Base-by-base conservation (phyloP, 2,797 vertebrate species). In the Diglossa cyanea region DNA sequence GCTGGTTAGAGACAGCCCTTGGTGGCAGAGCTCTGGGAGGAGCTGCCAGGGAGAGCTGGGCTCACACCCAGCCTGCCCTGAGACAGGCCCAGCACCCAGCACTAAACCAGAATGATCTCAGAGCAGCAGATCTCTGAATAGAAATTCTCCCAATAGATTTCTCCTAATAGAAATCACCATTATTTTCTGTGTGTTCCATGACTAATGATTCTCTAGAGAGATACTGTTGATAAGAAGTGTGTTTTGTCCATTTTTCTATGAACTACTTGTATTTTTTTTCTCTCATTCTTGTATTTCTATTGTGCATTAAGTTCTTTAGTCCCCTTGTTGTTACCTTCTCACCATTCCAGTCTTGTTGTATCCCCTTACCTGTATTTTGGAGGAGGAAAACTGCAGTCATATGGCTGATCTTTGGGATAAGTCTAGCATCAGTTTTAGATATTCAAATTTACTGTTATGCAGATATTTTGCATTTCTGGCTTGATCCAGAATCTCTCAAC, bases 1-100 rank as follows among this genome's bases (percentile, higher is more conserved):
- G 28, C 3, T 0, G 4, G 63, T 7, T 4, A 2, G 4, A 10
- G 42, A 4, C 7, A 0, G 8, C 8, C 0, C 17, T 54, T 3
- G 39, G n/a, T 23, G 72, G 1, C 44, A 14, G 17, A 63, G 51
- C 79, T 33, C 20, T 13, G 65, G 7, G 20, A 47, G 65, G 65
- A 51, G 51, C n/a, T 51, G 39, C 33, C 65, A 6, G 30, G 45
- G 25, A 15, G 33, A 5, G 39, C 86, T 50, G 48, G 39, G 28
- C 28, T 84, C 33, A 7, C 53, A 4, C 10, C 24, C 14, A 1
- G 1, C 42, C 55, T 54, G 24, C 35, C 28, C 71, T 9, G 37
- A 15, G 12, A 11, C 40, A 18, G 45, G 18, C 39, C 11, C 84
- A 44, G n/a, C 31, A 9, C 37, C 20, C 7, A 18, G 30, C 40